Evolutionary conservation across 2,113 vertebrate genomes (phyloP), one percentile per base, ranked within the genome.

Genomic region (Vulpes lagopus): DNA sequence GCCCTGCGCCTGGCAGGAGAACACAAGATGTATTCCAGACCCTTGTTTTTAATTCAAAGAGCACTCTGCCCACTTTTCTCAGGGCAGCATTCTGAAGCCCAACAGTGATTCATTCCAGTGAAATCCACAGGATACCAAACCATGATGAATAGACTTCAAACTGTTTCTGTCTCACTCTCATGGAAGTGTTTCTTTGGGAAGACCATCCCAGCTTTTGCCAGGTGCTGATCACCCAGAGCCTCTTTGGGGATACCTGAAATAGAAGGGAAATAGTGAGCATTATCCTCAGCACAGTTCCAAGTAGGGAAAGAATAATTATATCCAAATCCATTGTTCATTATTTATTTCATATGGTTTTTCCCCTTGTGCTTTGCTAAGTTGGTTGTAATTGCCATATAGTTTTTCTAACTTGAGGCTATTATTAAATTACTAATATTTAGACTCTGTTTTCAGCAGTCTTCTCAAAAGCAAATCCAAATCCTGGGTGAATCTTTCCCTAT

Each of bases 21-120:
- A 97, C 96, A 94, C 65, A 91, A 97, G 96, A 97, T 97, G 95
- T 97, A 91, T 98, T 98, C 98, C 98, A 98, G 98, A 96, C 84
- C 96, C 93, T 81, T 97, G 91, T 94, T 98, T 98, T 92, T 57
- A 78, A 98, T 98, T 98, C 98, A 98, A 98, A 98, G 98, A 98
- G 98, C 97, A 94, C 94, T 93, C 22, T 98, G 94, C 98, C 98
- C 86, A 0, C 95, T 98, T 98, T 98, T 97, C 94, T 96, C 96
- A 95, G 97, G 78, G 91, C 55, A 93, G 73, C 12, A 19, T 91
- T 98, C 91, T 97, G 95, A 98, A 97, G 96, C 96, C 92, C 97
- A 97, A 97, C 94, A 92, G 74, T 98, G 98, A 98, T 97, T 98
- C 95, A 98, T 95, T 97, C 95, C 97, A 97, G 87, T 91, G 96